Base-by-base conservation (phyloP, 2,888 invertebrate genomes). In the Euproctis similis region DNA sequence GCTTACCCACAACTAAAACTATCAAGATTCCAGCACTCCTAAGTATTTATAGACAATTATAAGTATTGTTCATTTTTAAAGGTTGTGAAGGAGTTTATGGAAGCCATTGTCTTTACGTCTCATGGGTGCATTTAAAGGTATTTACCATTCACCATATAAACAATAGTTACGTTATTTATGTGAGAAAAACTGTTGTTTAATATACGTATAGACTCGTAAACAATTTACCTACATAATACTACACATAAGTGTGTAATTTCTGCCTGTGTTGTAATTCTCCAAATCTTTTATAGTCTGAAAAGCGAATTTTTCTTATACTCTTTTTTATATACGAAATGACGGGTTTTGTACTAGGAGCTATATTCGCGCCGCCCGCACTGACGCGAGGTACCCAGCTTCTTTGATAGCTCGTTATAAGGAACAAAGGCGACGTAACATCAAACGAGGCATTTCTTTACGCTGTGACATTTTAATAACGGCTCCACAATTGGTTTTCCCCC, bases 361-460 rank as follows among this genome's bases (percentile, higher is more conserved):
- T 56, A 59, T 54, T 44, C 45, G 48, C 53, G 47, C 36, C 48
- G 50, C 53, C 42, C 45, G 48, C 53, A 46, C 36, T 47, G 50
- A 14, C 4, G 4, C 48, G 46, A 34, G 48, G 39, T 50, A 34
- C 45, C 36, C 53, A 43, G 43, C 52, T 51, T 59, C 56, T 63
- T 62, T 58, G 48, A 51, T 57, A 55, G 61, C 70, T 74, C 72
- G 72, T 75, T 74, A 75, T 44, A 54, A 53, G 57, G 62, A 68
- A 74, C 71, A 76, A 76, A 73, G 69, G 57, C 54, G 48, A 51
- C 52, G 53, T 53, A 43, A 72, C 71, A 70, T 74, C 73, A 76
- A 74, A 74, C 63, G 63, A 54, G 48, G 46, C 52, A 56, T 65
- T 72, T 64, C 64, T 68, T 67, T 68, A 59, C 31, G 26, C 63